Conservation (phyloP, 2,113 vertebrate genomes). For the Leptobrachium ailaonicum region DNA sequence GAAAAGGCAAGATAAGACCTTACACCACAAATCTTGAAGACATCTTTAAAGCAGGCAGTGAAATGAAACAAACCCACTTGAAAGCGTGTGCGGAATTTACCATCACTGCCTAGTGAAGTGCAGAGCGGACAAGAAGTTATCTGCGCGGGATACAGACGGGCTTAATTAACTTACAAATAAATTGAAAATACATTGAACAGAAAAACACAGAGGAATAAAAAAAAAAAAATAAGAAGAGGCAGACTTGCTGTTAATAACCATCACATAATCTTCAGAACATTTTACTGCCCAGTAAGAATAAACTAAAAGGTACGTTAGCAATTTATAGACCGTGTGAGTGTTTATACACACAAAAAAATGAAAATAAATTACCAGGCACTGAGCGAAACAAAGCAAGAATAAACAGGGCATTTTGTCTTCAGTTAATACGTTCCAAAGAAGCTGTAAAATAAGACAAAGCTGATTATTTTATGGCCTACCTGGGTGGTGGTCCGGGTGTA, state of each 20-base stretch:
- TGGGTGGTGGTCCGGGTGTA: conserved; percentile 81
- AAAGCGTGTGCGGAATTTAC: not conserved
- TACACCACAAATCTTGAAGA: conserved; percentile 30
- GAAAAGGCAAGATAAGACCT: conserved; percentile 16
- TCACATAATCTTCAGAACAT: not conserved
- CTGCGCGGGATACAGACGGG: not conserved
- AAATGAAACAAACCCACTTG: conserved; percentile 10
- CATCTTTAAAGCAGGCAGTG: conserved; percentile 20
- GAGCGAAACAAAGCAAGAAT: not conserved
- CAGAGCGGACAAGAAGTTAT: not conserved
- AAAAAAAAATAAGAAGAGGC: not conserved
- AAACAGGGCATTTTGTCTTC: too few species aligned
- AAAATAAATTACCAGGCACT: too few species aligned
- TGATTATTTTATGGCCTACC: conserved; percentile 60
- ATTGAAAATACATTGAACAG: not conserved
- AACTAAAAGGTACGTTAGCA: not conserved
- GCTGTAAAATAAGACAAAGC: too few species aligned
- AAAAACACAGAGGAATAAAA: not conserved
- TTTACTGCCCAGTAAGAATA: conserved; percentile 27
- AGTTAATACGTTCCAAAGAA: too few species aligned
- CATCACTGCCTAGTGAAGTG: not conserved
- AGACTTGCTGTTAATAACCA: conserved; percentile 11
- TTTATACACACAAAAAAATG: not conserved
- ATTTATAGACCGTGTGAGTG: not conserved
- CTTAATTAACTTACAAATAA: conserved; percentile 36